These are phyloP conservation scores for Oasisia sp. DNA, from an alignment of 2,888 invertebrate genomes.

Conservation along the genomic window DNA sequence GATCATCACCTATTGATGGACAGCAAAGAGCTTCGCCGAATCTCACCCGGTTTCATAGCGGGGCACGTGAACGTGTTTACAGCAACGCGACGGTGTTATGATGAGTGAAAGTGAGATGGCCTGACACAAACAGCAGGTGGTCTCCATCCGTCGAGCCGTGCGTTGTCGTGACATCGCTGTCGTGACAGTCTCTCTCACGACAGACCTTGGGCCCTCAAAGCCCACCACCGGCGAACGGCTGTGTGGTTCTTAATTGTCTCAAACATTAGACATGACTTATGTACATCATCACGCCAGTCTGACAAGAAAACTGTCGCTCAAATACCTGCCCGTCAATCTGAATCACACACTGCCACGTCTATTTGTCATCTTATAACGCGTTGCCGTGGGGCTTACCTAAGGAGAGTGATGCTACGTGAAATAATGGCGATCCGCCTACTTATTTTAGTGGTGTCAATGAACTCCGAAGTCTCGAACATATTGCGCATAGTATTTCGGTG, in stretches of 20 bases:
- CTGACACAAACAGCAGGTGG: not conserved
- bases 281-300: not conserved
- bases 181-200: not conserved
- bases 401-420: not conserved
- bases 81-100: not conserved
- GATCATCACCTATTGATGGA: not conserved
- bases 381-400: not conserved
- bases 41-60: not conserved
- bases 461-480: not conserved
- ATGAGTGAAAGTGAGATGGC: not conserved
- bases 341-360: not conserved
- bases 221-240: not conserved
- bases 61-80: not conserved
- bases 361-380: not conserved
- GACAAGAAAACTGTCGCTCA: not conserved
- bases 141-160: not conserved
- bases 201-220: not conserved
- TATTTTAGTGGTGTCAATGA: not conserved
- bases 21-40: not conserved
- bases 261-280: not conserved
- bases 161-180: not conserved
- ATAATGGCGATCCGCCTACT: not conserved
- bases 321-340: not conserved
- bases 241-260: not conserved
- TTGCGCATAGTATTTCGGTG: not conserved